Conservation (phyloP, 1,140 invertebrate species). For the Oedothorax gibbosus region DNA sequence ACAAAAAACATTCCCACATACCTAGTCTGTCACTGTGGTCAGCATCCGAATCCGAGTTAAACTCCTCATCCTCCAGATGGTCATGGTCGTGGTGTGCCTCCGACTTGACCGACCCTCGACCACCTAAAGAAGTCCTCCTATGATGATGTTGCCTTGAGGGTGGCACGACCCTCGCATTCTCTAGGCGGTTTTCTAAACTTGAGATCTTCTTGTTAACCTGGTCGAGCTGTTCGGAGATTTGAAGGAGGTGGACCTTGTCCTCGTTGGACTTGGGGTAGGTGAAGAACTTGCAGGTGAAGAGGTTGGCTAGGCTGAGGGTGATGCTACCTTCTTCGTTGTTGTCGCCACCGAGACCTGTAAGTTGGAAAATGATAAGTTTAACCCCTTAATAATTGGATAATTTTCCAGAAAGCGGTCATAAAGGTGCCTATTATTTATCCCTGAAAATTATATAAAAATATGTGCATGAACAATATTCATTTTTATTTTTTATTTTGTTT, state of each 20-base stretch:
- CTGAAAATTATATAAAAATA: not conserved
- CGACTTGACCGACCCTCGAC: conserved; percentile 23
- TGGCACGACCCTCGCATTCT: conserved; percentile 21
- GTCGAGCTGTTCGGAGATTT: conserved; percentile 88
- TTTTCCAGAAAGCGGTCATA: too few species aligned
- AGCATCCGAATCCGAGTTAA: conserved; percentile 50
- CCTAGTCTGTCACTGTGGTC: conserved; percentile 40
- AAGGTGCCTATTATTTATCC: not conserved
- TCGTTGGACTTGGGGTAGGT: conserved; percentile 89
- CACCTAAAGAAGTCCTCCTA: conserved; percentile 20
- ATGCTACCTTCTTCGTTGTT: conserved; percentile 89
- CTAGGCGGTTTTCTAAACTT: conserved; percentile 23
- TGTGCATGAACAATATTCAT: too few species aligned
- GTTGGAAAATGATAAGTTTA: not conserved
- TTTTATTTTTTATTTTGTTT: too few species aligned
- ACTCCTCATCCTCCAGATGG: conserved; percentile 51
- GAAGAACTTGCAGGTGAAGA: conserved; percentile 91
- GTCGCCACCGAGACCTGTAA: conserved; percentile 35
- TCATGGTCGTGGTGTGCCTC: conserved; percentile 40
- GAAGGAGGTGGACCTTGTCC: conserved; percentile 86
- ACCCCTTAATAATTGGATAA: not conserved
- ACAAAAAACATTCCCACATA: not conserved
- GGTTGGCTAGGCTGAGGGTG: conserved; percentile 87
- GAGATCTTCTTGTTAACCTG: conserved; percentile 75
- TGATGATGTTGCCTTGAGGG: not conserved